phyloP scores from a whole-genome alignment of 2,113 vertebrate genomes.

The Onychostoma macrolepis region DNA sequence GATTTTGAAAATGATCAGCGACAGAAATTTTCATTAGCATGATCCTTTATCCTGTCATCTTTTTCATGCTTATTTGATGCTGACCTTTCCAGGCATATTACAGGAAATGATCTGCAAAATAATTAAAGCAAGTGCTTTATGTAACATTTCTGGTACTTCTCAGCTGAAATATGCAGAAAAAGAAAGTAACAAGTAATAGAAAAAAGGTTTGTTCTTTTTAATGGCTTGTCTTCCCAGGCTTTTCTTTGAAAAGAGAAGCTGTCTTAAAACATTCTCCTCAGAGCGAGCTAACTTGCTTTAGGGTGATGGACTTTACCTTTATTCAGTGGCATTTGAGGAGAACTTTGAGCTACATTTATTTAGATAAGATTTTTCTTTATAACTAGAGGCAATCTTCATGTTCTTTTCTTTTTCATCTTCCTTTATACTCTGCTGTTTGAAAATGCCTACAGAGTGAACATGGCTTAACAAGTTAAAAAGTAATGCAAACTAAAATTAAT shows the following conservation, averaged over 20 bases:
- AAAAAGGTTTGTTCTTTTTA: constrained; percentile 47
- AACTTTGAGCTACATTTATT: constrained; percentile 60
- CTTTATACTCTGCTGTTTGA: constrained; percentile 42
- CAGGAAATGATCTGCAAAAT: constrained; percentile 30
- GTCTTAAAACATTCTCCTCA: constrained; percentile 57
- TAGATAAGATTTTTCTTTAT: constrained; percentile 56
- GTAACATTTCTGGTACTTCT: constrained; percentile 9
- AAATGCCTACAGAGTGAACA: constrained; percentile 35
- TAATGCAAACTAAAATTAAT: constrained; percentile 45
- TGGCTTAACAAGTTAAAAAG: constrained; percentile 17
- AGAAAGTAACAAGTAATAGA: constrained; percentile 22
- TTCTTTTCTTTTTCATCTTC: constrained; percentile 53
- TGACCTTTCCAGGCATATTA: constrained; percentile 46
- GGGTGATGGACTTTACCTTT: constrained; percentile 57
- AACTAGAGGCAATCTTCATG: constrained; percentile 52
- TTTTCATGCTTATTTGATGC: constrained; percentile 24
- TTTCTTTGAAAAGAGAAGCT: constrained; percentile 49
- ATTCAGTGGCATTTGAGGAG: constrained; percentile 52
- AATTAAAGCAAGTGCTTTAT: constrained; percentile 21
- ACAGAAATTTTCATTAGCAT: constrained; percentile 1
- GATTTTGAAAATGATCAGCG: constrained; percentile 1
- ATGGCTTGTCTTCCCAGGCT: constrained; percentile 27
- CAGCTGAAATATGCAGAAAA: constrained; percentile 22
- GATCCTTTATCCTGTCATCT: constrained; percentile 35
- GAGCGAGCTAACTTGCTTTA: constrained; percentile 44